Base-by-base conservation (phyloP, 2,888 invertebrate genomes). In the Acholoe squamosa region DNA sequence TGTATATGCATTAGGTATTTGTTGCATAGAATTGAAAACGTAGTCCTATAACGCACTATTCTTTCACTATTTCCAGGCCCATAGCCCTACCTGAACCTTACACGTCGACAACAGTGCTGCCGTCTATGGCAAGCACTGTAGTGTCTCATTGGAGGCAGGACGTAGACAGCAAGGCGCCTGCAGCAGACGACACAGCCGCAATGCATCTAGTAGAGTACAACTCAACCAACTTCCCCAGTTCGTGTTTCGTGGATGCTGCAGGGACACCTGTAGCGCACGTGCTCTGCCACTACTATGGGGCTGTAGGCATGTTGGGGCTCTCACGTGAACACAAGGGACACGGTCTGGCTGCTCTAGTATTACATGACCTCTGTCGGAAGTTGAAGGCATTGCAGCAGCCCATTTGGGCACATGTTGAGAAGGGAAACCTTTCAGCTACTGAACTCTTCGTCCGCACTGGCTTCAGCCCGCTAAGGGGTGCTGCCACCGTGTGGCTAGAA, bases 401-500 rank as follows among this genome's bases (percentile, higher is more conserved):
- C 1, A 52, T 52, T 28, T 86, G 86, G 86, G 86, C 86, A 16
- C 86, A 86, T 28, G 33, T 86, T 0, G 86, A 86, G 56, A 52
- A n/a, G 28, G 86, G 56, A 7, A 86, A 86, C 86, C 12, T 54
- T 52, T 28, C 86, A 0, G 86, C 86, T 1, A 54, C 86, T 86
- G 86, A 86, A 54, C 56, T 86, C 28, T 86, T 86, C 28, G 1
- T 28, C 52, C 25, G 86, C 25, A 54, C 86, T 14, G 86, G 86
- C 7, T 86, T 86, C 28, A 86, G 19, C 1, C 28, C 56, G 12
- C 33, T 86, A 28, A 19, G 56, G 14, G 56, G 56, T 86, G 52
- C 86, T 86, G 56, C 86, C 52, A 86, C 86, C 54, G 52, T 56
- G 86, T 86, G 86, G 86, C 19, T 86, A 54, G 86, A 52, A 28